phyloP scores from a whole-genome alignment of 2,113 vertebrate species.

The Lontra canadensis region DNA sequence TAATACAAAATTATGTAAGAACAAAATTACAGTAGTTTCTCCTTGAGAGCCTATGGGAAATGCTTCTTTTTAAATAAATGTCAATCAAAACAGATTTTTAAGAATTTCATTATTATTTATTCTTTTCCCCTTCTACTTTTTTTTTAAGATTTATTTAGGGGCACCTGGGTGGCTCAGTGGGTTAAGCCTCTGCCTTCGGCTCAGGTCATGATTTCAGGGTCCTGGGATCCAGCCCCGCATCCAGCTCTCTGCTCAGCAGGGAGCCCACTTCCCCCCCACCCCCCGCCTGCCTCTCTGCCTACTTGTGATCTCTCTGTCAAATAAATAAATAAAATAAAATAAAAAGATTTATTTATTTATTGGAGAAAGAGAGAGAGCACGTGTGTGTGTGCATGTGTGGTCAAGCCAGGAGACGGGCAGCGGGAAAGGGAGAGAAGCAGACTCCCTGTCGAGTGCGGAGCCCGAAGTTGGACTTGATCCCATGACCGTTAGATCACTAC shows the following conservation, averaged over 20 bases:
- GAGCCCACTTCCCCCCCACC: too few species aligned
- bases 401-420: neutral
- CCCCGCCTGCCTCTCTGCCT: too few species aligned
- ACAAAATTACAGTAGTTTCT: neutral
- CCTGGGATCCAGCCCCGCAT: too few species aligned
- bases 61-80: neutral
- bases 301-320: too few species aligned
- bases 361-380: neutral
- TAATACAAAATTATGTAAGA: slow-evolving; percentile 32
- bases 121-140: neutral
- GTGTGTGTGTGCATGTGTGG: neutral
- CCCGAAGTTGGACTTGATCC: too few species aligned
- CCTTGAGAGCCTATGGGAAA: neutral
- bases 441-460: too few species aligned
- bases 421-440: neutral
- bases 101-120: neutral
- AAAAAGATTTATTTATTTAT: neutral
- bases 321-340: too few species aligned
- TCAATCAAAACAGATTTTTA: slow-evolving; percentile 1
- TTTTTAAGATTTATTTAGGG: neutral
- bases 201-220: too few species aligned
- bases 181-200: too few species aligned
- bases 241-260: too few species aligned
- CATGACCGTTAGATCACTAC: too few species aligned
- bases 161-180: too few species aligned